Evolutionary conservation across 2,113 vertebrate species (phyloP), one percentile per base, ranked within the genome.

Genomic region (Excalfactoria chinensis): DNA sequence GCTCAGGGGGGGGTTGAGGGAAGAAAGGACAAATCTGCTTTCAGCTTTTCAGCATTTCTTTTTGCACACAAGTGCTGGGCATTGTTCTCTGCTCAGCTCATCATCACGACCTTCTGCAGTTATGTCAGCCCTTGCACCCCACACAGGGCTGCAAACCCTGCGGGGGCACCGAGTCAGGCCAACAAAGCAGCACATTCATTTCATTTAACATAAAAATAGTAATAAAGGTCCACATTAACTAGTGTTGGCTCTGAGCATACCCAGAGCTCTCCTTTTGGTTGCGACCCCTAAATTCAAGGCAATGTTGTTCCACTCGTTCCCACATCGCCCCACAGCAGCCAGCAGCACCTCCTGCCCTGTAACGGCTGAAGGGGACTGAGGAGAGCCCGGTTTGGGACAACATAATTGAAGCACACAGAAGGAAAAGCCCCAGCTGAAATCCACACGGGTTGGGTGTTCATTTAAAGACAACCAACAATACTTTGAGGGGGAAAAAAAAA

Each of bases 1-100:
- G 46, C 0, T 0, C 13, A 6, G 7, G 17, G 3, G 37, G 37
- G 37, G 37, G 37, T 37, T 37, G 37, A 10, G 3, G 7, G 8
- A 51, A 32, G 34, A 21, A 18, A 32, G 28, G 23, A 34, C 40
- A 12, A 55, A n/a, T 64, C 35, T 66, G 48, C 30, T 19, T 34
- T 53, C 30, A 51, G 44, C 35, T 79, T 88, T 53, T 19, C 46
- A 40, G 59, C 66, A 30, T 15, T 90, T 64, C 40, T 49, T 58
- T 48, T 22, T 35, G 44, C 58, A 12, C 7, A 2, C 16, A 64
- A 32, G 23, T 10, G 37, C 21, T 59, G 18, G 77, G 26, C 83
- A 25, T 7, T 3, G 76, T 9, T 51, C 70, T 9, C 62, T 18
- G 55, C 82, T 19, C 75, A 13, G 3, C 35, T 23, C 12, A 58